These are phyloP conservation scores for Priocnemis perturbator DNA, from an alignment of 2,888 invertebrate species.

Conservation along the genomic window DNA sequence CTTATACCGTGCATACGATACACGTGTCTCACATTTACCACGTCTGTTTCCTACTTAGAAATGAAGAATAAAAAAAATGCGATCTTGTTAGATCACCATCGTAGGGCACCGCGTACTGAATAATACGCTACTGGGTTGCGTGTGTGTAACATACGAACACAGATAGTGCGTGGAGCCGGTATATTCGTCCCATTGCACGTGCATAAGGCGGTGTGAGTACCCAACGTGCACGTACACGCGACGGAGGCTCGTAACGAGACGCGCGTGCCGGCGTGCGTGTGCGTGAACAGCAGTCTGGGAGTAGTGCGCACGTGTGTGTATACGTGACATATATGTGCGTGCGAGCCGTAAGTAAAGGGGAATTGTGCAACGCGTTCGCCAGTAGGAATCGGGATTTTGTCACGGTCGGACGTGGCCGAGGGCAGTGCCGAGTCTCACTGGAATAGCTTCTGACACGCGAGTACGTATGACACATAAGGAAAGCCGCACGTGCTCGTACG, in stretches of 20 bases:
- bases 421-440: slow-evolving; percentile 19
- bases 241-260: background rate
- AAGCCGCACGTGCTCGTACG: slow-evolving; percentile 41
- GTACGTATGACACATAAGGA: slow-evolving; percentile 38
- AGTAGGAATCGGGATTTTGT: slow-evolving; percentile 59
- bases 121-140: too few species aligned
- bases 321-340: slow-evolving; percentile 18
- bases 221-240: background rate
- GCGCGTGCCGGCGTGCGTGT: slow-evolving; percentile 9
- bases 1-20: too few species aligned
- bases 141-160: too few species aligned
- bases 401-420: slow-evolving; percentile 43
- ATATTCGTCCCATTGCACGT: too few species aligned
- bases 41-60: too few species aligned
- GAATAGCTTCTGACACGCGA: slow-evolving; percentile 27
- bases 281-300: background rate
- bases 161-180: too few species aligned
- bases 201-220: too few species aligned
- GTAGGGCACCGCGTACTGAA: too few species aligned
- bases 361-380: slow-evolving; percentile 50
- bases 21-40: too few species aligned
- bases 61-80: too few species aligned
- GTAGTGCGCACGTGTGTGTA: slow-evolving; percentile 6
- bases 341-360: slow-evolving; percentile 34
- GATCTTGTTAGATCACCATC: too few species aligned